Evolutionary conservation across 2,797 vertebrate genomes (phyloP), one percentile per base, ranked within the genome.

Genomic region (Lophotriccus pileatus): DNA sequence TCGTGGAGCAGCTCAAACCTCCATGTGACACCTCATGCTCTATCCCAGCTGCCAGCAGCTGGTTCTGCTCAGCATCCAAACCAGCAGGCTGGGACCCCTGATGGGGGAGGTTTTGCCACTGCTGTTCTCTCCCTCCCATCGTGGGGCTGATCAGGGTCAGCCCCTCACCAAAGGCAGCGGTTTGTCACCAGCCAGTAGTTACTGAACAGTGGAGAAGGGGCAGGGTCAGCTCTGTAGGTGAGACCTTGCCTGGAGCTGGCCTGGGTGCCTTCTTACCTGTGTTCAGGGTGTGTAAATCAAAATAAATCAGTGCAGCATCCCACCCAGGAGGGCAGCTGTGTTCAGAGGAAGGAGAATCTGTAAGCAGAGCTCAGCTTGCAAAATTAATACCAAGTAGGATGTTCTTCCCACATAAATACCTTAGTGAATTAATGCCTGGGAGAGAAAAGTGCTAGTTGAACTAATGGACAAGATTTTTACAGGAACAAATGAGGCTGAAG

Each of bases 61-160:
- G 69, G 19, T 28, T 68, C 41, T 53, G 44, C 74, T 32, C 30
- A 24, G 30, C 60, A 86, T 53, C 27, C 47, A 63, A 89, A 34
- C 0, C 12, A 46, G 39, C 78, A 58, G n/a, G 12, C 41, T 73
- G 15, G 1, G 13, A 72, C 14, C n/a, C 21, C 43, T 58, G 8
- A 62, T 14, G 6, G 24, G 14, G 24, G 63, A 79, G 63, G 23
- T 39, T 91, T 83, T 37, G 30, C 34, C 74, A 32, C 36, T 0
- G 0, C 30, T 4, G 0, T 16, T 70, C 6, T 3, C 34, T 62
- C 4, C 19, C 16, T 86, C 14, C 0, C 3, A 0, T n/a, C 1
- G 0, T 41, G 74, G 28, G 27, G 62, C 46, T 82, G 66, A 30
- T 37, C 43, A 73, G 69, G 34, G 63, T 67, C 36, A 55, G 43